These are phyloP conservation scores for Pseudococcus longispinus DNA, from an alignment of 2,888 invertebrate species.

Conservation along the genomic window DNA sequence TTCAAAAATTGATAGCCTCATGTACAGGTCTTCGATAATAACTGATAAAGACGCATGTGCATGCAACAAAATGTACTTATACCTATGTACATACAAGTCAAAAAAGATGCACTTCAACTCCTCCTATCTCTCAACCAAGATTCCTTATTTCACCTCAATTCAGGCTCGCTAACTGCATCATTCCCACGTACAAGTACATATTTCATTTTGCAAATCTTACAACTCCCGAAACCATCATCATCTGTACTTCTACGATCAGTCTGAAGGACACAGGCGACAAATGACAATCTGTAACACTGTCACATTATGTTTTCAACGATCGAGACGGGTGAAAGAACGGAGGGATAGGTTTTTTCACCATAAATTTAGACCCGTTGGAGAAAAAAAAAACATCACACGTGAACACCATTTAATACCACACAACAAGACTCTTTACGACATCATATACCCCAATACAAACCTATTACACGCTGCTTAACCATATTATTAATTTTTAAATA, in stretches of 20 bases:
- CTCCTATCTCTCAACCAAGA: background rate
- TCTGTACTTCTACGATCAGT: background rate
- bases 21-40: background rate
- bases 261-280: background rate
- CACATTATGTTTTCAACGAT: background rate
- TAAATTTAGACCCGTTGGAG: background rate
- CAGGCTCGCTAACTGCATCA: no score
- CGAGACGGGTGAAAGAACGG: background rate
- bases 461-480: background rate
- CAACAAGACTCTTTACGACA: background rate
- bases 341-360: background rate
- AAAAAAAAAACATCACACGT: conserved; percentile 4
- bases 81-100: background rate
- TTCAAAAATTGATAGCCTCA: background rate
- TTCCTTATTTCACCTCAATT: background rate
- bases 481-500: background rate
- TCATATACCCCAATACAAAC: background rate
- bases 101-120: background rate
- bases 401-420: conserved; percentile 24
- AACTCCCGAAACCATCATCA: background rate
- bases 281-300: background rate
- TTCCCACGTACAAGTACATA: no score
- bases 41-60: background rate
- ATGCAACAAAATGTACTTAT: background rate
- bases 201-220: background rate